These are phyloP conservation scores for Danio jaintianensis DNA, from an alignment of 2,797 vertebrate genomes.

Conservation along the genomic window DNA sequence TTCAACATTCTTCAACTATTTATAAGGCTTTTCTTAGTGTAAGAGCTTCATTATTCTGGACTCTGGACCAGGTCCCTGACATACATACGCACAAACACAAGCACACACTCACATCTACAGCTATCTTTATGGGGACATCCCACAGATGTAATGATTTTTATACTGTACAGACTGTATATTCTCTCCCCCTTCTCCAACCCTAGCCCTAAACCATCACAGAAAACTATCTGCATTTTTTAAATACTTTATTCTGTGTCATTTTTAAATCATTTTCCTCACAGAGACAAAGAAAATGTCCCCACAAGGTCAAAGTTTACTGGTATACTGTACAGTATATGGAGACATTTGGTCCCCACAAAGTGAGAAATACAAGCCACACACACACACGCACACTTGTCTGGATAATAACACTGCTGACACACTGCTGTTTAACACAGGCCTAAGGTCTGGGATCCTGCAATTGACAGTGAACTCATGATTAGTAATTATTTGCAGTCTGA, in stretches of 20 bases:
- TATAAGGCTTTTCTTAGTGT: neutral
- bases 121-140: neutral
- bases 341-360: neutral
- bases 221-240: no score
- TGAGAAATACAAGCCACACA: neutral
- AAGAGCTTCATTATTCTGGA: neutral
- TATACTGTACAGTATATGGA: no score
- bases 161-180: no score
- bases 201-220: no score
- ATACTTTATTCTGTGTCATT: no score
- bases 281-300: neutral
- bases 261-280: no score
- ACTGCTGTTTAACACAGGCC: slow-evolving; percentile 7
- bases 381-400: neutral
- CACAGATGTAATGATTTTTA: neutral
- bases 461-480: slow-evolving; percentile 35
- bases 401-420: slow-evolving; percentile 26
- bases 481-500: slow-evolving; percentile 46
- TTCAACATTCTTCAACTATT: neutral
- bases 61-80: neutral
- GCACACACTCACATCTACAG: neutral
- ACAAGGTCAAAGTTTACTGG: no score
- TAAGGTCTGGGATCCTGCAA: slow-evolving; percentile 21
- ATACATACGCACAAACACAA: neutral
- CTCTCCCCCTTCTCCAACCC: no score